Percentiles rank a stretch among this genome's conserved stretches.
Conservation (phyloP, 1,140 invertebrate species). For the Helicoverpa zea region DNA sequence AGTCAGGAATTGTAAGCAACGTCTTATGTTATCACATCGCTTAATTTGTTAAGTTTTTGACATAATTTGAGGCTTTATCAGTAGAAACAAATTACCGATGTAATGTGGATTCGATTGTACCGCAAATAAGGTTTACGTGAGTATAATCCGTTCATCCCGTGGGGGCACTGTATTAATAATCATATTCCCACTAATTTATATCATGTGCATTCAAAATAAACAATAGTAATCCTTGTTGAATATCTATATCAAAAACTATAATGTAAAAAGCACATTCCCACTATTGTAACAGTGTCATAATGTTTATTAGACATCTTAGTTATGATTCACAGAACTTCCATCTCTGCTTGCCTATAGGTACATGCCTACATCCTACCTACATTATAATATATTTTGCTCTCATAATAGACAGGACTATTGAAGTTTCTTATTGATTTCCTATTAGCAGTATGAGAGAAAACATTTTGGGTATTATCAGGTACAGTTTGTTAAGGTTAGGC, state of each 20-base stretch:
- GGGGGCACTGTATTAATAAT: background rate
- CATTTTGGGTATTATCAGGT: background rate
- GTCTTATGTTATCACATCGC: conserved; percentile 25
- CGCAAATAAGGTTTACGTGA: background rate
- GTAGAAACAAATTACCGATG: conserved; percentile 5
- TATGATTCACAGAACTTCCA: conserved; percentile 17
- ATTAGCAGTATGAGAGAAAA: background rate
- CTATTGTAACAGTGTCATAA: background rate
- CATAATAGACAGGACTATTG: background rate
- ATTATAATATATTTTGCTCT: background rate
- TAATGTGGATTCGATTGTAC: background rate
- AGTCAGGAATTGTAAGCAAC: background rate
- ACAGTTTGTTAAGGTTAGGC: too few species aligned
- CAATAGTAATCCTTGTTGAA: background rate
- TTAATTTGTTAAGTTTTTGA: conserved; percentile 2
- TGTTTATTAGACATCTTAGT: conserved; percentile 10
- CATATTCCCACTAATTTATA: background rate
- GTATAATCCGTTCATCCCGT: background rate
- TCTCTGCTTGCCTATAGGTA: background rate
- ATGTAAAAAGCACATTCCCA: background rate
- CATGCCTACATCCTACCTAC: background rate
- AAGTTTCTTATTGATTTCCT: conserved; percentile 70
- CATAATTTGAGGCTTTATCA: background rate
- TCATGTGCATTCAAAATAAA: background rate
- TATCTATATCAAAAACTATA: background rate